These are phyloP conservation scores for Bubo scandiacus DNA, from an alignment of 2,113 vertebrate genomes.

Conservation along the genomic window DNA sequence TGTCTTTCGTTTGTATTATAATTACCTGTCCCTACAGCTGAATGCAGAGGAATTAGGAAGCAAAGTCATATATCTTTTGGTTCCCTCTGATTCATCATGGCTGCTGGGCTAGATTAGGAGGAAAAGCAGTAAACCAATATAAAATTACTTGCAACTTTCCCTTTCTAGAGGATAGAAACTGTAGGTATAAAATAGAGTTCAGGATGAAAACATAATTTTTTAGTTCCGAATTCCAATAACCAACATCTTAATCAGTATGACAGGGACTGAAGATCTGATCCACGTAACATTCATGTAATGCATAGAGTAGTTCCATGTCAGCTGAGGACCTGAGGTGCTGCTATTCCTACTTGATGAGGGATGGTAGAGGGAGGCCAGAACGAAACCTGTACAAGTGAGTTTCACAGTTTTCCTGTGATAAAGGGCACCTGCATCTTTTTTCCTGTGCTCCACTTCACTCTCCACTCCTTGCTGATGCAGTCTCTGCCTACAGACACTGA, in stretches of 20 bases:
- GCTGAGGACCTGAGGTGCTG: neutral
- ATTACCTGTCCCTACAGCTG: neutral
- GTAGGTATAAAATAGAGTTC: neutral
- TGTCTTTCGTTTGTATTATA: neutral
- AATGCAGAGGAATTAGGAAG: neutral
- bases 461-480: neutral
- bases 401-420: neutral
- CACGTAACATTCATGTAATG: neutral
- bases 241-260: neutral
- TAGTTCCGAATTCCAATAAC: neutral
- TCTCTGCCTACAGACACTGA: neutral
- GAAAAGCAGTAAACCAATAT: neutral
- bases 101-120: neutral
- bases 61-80: neutral
- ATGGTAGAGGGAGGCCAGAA: neutral
- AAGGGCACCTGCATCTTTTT: neutral
- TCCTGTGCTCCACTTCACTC: neutral
- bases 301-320: neutral
- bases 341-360: neutral
- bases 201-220: neutral
- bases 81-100: neutral
- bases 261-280: neutral
- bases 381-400: neutral
- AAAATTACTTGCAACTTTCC: neutral
- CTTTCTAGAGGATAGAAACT: neutral